Base-by-base conservation (phyloP, 2,888 invertebrate genomes). In the Anticlea derivata region DNA sequence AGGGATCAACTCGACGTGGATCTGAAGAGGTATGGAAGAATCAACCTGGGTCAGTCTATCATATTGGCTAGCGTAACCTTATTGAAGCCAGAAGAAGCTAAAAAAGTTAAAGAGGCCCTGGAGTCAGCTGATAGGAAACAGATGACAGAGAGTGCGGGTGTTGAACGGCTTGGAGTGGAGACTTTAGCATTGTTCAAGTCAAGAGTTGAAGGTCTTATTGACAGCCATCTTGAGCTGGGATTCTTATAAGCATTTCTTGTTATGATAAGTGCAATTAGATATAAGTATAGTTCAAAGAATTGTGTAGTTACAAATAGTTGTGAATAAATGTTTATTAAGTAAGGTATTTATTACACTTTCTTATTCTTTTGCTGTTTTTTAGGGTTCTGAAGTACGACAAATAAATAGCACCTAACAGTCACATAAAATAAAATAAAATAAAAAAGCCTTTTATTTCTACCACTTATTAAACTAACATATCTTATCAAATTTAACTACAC, bases 1-100 rank as follows among this genome's bases (percentile, higher is more conserved):
- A 69, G 53, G 43, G 69, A 70, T 1, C 61, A 68, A 26, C 56
- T 75, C 0, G 63, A 73, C 17, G 61, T 49, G n/a, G 75, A 75
- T 39, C 17, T 75, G 8, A 66, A 59, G 33, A 65, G 63, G 39
- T 67, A 73, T 38, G 61, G 59, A 0, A 70, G 55, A 52, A 1
- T 55, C 0, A 43, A 35, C 8, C 41, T 70, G 1, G 60, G 55
- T 0, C 10, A 35, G 3, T 38, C 60, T 3, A 3, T 65, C 0
- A 6, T 70, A 0, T 10, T 62, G 3, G 27, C 54, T 4, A 54
- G 45, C 33, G 13, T 63, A 2, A 11, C 58, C 5, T 30, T 63
- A 1, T 51, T 63, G 34, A 59, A 61, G 37, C 23, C 61, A 20
- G 63, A 67, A 26, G 66, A 70, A 30, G 61, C 60, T 1, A 23